Evolutionary conservation across 2,797 vertebrate genomes (phyloP), one percentile per base, ranked within the genome.

Genomic region (Amniataba percoides): DNA sequence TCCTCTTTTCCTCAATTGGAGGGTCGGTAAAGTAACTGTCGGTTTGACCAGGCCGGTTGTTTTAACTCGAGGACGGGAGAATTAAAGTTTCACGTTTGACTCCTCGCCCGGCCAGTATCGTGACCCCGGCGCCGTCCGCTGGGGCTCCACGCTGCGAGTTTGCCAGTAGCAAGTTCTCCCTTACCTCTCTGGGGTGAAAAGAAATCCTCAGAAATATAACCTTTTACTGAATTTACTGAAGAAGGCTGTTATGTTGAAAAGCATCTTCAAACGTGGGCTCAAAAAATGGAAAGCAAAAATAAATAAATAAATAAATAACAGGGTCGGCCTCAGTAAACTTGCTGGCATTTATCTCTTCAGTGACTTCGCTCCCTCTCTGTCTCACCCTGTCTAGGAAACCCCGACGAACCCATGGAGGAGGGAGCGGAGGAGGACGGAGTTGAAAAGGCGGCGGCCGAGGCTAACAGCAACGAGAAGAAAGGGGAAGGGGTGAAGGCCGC

Each of bases 321-420:
- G 39, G 52, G 82, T 74, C 59, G 56, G 66, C 70, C 76, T 86
- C 58, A 34, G 56, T 77, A 71, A 91, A 88, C 77, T 82, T 69
- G 65, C 82, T 87, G 88, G 78, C 81, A 80, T 87, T 90, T 88
- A 78, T 85, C 66, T 83, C 75, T 78, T 91, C 77, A 85, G 63
- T 88, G 76, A 88, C 80, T 85, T 40, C 39, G 18, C 71, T 78
- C 39, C n/a, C 66, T 73, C 71, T 87, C 52, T 90, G 49, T 84
- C 75, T 86, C 72, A 8, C 49, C 66, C 46, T 75, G 60, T 77
- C 73, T 43, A 92, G 92, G 65, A 36, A 81, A 77, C 39, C 52
- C 77, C 1, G 78, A 34, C 23, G 91, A 94, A 62, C 80, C 85
- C 68, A 93, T 95, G 93, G 93, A 95, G 79, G 80, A 88, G 67